phyloP scores from a whole-genome alignment of 1,140 invertebrate species.

The Oscheius sp. region DNA sequence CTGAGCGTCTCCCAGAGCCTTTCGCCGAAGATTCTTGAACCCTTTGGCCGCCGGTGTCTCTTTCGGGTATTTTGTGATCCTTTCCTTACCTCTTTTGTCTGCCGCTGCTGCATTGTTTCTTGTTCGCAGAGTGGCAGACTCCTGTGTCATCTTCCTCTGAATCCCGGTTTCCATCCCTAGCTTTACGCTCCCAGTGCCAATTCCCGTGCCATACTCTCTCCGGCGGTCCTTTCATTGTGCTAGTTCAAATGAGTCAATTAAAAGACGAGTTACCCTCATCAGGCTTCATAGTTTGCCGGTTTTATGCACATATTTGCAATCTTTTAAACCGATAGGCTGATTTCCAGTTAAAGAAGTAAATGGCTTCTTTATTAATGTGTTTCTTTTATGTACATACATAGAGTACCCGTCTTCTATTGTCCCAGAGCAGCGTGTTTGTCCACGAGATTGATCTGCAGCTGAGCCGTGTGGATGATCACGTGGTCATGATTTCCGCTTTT shows the following conservation, averaged over 20 bases:
- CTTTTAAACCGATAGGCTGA: too few species aligned
- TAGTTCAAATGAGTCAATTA: background rate
- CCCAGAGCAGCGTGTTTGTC: slow-evolving; percentile 11
- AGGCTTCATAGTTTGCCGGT: background rate
- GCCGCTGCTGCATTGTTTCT: background rate
- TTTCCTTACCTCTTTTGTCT: background rate
- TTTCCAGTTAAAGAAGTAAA: too few species aligned
- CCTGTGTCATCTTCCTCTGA: background rate
- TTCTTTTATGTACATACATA: too few species aligned
- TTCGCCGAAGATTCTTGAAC: background rate
- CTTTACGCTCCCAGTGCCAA: background rate
- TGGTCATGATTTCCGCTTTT: slow-evolving; percentile 28
- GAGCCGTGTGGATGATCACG: slow-evolving; percentile 22
- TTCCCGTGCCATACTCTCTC: background rate
- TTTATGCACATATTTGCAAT: slow-evolving; percentile 15
- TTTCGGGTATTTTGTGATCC: background rate
- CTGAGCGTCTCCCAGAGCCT: background rate
- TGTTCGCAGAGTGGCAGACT: background rate
- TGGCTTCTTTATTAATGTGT: too few species aligned
- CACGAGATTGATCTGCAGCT: slow-evolving; percentile 17
- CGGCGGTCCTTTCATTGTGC: background rate
- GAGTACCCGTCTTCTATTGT: too few species aligned
- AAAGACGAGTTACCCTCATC: background rate
- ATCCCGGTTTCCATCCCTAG: background rate
- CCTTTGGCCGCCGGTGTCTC: background rate